These are phyloP conservation scores for Diplolepis rosae DNA, from an alignment of 2,888 invertebrate genomes.

Conservation along the genomic window DNA sequence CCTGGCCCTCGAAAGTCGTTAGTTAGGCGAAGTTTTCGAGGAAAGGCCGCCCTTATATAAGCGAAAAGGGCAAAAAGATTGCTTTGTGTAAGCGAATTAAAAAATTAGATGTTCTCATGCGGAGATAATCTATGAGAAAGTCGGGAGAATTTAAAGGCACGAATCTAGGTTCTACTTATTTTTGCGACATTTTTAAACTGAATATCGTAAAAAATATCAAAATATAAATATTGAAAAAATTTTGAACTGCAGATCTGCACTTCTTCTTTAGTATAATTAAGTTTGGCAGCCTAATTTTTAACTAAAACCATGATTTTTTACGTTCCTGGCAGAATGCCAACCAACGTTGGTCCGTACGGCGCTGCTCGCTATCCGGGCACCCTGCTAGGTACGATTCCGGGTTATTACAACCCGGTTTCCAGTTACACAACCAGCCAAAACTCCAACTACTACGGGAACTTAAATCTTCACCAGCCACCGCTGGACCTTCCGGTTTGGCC, in stretches of 20 bases:
- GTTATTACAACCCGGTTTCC: constrained; percentile 64
- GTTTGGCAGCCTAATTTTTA: neutral
- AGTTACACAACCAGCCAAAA: constrained; percentile 49
- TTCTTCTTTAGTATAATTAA: constrained; percentile 44
- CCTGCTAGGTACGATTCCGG: constrained; percentile 64
- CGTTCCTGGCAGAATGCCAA: constrained; percentile 73
- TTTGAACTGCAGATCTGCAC: constrained; percentile 45
- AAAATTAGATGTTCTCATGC: neutral
- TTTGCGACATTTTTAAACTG: neutral
- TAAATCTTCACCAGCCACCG: constrained; percentile 55
- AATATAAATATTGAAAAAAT: neutral
- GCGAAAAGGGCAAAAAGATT: too few species aligned
- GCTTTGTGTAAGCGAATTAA: too few species aligned
- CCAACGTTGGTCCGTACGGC: constrained; percentile 68
- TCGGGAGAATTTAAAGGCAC: constrained; percentile 25
- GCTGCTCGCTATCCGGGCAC: constrained; percentile 69
- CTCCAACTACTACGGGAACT: constrained; percentile 55
- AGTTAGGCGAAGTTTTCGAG: constrained; percentile 2
- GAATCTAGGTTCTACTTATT: neutral
- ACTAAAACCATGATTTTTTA: constrained; percentile 69
- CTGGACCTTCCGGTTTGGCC: constrained; percentile 70
- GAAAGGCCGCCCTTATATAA: neutral
- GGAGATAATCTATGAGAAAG: neutral
- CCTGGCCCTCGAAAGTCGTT: neutral
- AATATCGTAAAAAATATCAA: neutral